Conservation (phyloP, 1,140 invertebrate genomes). For the Pentalonia nigronervosa region DNA sequence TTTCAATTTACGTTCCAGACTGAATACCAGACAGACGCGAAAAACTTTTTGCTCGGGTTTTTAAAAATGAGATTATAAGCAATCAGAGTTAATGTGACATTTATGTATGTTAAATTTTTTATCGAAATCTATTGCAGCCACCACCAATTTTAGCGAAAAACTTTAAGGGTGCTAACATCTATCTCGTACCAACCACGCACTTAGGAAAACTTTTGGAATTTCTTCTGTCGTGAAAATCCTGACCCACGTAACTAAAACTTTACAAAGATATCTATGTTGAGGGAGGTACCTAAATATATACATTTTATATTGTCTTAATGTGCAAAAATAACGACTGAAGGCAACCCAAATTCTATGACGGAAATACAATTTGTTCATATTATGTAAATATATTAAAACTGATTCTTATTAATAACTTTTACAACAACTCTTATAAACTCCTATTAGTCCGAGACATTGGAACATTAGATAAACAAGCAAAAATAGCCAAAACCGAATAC, state of each 20-base stretch:
- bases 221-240: not conserved
- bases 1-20: not conserved
- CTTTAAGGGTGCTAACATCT: not conserved
- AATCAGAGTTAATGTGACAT: slow-evolving; percentile 17
- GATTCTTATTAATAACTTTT: not conserved
- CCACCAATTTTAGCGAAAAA: not conserved
- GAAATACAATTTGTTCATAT: not conserved
- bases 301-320: not conserved
- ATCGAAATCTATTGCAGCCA: not conserved
- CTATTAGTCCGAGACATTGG: too few species aligned
- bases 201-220: not conserved
- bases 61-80: not conserved
- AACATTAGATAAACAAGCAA: too few species aligned
- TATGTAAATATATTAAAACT: not conserved
- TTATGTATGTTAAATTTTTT: slow-evolving; percentile 29
- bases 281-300: not conserved
- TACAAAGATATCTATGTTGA: not conserved
- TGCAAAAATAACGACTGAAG: not conserved
- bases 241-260: not conserved
- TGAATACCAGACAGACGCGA: not conserved
- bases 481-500: too few species aligned
- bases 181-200: not conserved
- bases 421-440: not conserved
- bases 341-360: not conserved
- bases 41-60: not conserved